These are phyloP conservation scores for Pogonomyrmex californicus DNA, from an alignment of 1,140 invertebrate genomes.

Conservation along the genomic window DNA sequence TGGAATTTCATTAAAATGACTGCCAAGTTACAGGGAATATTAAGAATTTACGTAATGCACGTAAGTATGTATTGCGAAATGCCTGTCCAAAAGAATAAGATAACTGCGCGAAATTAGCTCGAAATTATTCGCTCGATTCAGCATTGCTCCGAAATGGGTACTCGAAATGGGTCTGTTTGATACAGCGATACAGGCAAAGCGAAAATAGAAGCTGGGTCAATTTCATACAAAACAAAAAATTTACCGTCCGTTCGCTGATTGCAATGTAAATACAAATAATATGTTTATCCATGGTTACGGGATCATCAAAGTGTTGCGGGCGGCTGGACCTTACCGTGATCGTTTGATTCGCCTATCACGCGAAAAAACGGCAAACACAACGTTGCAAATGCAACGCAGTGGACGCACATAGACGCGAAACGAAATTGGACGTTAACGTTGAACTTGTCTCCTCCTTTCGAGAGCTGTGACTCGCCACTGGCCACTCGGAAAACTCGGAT, in stretches of 20 bases:
- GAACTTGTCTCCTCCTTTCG: constrained; percentile 12
- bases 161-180: neutral
- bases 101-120: constrained; percentile 20
- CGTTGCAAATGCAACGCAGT: neutral
- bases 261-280: constrained; percentile 31
- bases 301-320: constrained; percentile 6
- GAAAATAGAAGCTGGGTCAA: neutral
- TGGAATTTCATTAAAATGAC: constrained; percentile 40
- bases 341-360: constrained; percentile 2
- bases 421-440: neutral
- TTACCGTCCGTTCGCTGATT: neutral
- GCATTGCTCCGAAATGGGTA: too few species aligned
- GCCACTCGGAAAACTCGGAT: neutral
- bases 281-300: constrained; percentile 7
- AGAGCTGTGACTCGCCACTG: neutral
- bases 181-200: neutral
- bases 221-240: constrained; percentile 12
- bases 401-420: neutral
- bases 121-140: constrained; percentile 36
- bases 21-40: constrained; percentile 1
- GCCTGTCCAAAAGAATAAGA: neutral
- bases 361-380: neutral
- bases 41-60: constrained; percentile 35
- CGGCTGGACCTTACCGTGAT: neutral
- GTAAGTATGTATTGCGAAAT: constrained; percentile 36